Evolutionary conservation across 1,140 invertebrate genomes (phyloP), one percentile per base, ranked within the genome.

Genomic region (Pygmarrhopalites habei): DNA sequence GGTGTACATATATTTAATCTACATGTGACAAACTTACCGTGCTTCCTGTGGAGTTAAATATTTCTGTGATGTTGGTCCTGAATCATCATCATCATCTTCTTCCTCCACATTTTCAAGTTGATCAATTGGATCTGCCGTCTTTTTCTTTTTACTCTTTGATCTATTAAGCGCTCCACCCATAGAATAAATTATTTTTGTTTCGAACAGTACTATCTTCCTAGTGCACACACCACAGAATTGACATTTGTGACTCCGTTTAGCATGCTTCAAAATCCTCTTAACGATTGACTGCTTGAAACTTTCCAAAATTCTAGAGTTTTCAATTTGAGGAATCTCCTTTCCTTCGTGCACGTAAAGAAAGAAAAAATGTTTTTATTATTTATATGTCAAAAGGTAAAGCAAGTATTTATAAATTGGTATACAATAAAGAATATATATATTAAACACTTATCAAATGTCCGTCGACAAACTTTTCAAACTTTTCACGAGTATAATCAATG

Each of bases 141-240:
- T 49, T 15, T 7, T 49, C 7, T 19, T 19, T 49, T 21, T 10
- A 23, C 19, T 23, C 10, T 49, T 49, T 53, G 3, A 4, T 25
- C 21, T 5, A 7, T 12, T 19, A 26, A 19, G 14, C 10, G 19
- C 44, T 17, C 44, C 58, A 26, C 26, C 1, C n/a, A 21, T 30
- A 28, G 19, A 39, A 59, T n/a, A n/a, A n/a, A n/a, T n/a, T n/a
- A n/a, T n/a, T n/a, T n/a, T n/a, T n/a, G n/a, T n/a, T n/a, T n/a
- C n/a, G n/a, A n/a, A n/a, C n/a, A n/a, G n/a, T n/a, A n/a, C n/a
- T n/a, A n/a, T n/a, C n/a, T n/a, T n/a, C n/a, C n/a, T n/a, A n/a
- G n/a, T n/a, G n/a, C n/a, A n/a, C n/a, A n/a, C n/a, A n/a, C 79
- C 76, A 73, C 88, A 90, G 71, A 82, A 79, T 0, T 80, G 73